Conservation (phyloP, 2,888 invertebrate species). For the Auanema freiburgensis region DNA sequence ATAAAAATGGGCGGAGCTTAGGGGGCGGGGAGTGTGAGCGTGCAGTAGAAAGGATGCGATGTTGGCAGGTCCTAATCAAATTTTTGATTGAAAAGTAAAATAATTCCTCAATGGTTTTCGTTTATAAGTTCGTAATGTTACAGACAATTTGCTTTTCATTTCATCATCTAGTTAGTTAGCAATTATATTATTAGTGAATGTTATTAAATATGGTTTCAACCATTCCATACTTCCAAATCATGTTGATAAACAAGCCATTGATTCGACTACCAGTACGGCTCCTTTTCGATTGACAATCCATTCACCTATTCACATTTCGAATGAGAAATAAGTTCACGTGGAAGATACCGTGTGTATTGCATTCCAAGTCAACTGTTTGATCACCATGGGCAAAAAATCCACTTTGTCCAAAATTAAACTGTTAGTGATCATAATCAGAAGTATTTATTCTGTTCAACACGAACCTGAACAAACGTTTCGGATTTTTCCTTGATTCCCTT, state of each 20-base stretch:
- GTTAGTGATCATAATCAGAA: not conserved
- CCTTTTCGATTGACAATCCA: not conserved
- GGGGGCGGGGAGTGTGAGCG: too few species aligned
- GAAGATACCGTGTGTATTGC: slow-evolving; percentile 3
- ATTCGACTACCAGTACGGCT: not conserved
- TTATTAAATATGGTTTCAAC: too few species aligned
- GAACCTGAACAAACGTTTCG: slow-evolving; percentile 17
- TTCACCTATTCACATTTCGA: not conserved
- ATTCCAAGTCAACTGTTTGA: slow-evolving; percentile 19
- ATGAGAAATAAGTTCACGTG: not conserved
- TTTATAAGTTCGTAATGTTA: too few species aligned
- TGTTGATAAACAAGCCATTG: not conserved
- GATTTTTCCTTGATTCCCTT: not conserved
- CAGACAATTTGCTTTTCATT: too few species aligned
- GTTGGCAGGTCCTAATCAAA: too few species aligned
- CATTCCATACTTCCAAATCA: not conserved
- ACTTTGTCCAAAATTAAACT: slow-evolving; percentile 13
- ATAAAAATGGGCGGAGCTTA: too few species aligned
- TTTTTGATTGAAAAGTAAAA: too few species aligned
- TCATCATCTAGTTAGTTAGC: too few species aligned
- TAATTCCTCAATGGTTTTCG: too few species aligned
- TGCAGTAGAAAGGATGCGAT: too few species aligned
- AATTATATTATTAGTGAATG: too few species aligned
- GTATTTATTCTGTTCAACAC: not conserved
- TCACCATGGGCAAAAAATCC: slow-evolving; percentile 10